Base-by-base conservation (phyloP, 1,140 invertebrate species). In the Lepidurus arcticus region DNA sequence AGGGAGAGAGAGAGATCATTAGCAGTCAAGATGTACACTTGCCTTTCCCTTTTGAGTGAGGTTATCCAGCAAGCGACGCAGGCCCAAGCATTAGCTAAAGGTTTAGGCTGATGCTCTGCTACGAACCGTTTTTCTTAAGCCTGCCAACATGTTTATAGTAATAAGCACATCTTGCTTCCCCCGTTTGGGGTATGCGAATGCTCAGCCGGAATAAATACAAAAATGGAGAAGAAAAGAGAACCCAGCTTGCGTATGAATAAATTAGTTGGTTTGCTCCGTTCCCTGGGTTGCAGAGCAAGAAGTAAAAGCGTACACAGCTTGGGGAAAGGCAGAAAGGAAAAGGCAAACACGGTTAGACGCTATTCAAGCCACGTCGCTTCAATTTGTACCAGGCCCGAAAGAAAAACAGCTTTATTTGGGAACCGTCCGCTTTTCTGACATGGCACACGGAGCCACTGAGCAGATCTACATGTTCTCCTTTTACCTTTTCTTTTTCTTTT, bases 311-410 rank as follows among this genome's bases (percentile, higher is more conserved):
- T 65, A 65, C 16, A 21, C 16, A 21, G 53, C 16, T 21, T 65
- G 16, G 16, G 6, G 6, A n/a, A 7, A 11, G 7, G 21, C 53
- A 21, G 53, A 65, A 21, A 16, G 16, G 53, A 9, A 65, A 7
- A 21, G 21, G 21, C 21, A 9, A 13, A 65, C 8, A 65, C 16
- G n/a, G 16, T 65, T 65, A 6, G 16, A 65, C 13, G 16, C 53
- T 65, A 65, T 65, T 65, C 53, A 65, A 65, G 53, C 53, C 53
- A 65, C 53, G 53, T 65, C 53, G 53, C 16, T 65, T 65, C 53
- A 65, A 65, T 65, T 65, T 65, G 53, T 65, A 11, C 53, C 53
- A 7, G 21, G 53, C 53, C 53, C 16, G 21, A 65, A 65, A 65
- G 21, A 47, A 47, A 47, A 21, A 65, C 16, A 16, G 53, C 53